Conservation (phyloP, 2,113 vertebrate genomes). For the Origma solitaria region DNA sequence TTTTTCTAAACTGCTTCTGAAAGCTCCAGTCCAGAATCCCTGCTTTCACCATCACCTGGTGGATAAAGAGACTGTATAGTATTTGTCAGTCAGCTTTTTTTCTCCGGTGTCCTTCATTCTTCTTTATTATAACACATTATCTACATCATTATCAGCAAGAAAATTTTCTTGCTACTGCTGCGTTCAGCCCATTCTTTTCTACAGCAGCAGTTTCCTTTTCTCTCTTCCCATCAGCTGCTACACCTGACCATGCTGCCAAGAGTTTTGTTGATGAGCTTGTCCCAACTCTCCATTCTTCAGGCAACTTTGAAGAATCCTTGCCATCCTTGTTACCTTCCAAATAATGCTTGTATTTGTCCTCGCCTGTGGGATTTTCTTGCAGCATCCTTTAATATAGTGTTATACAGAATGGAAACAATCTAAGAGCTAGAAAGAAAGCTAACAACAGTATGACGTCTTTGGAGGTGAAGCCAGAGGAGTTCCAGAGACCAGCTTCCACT, state of each 20-base stretch:
- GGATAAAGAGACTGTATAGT: background rate
- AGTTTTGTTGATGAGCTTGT: background rate
- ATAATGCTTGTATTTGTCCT: background rate
- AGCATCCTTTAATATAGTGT: background rate
- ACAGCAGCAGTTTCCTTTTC: background rate
- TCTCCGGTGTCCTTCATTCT: background rate
- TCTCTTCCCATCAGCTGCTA: background rate
- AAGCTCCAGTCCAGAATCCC: background rate
- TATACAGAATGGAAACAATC: background rate
- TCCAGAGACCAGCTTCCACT: background rate
- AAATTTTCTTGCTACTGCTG: background rate
- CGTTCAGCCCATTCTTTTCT: background rate
- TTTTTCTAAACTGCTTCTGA: background rate
- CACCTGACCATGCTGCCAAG: background rate
- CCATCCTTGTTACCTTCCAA: background rate
- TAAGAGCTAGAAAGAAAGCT: background rate
- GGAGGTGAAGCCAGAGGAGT: background rate
- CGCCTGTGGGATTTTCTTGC: background rate
- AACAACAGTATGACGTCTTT: background rate
- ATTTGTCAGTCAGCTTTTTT: background rate
- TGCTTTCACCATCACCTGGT: too few relatives aligned
- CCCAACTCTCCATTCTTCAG: background rate
- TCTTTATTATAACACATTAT: background rate
- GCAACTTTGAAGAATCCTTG: background rate
- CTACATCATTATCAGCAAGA: background rate